Conservation (phyloP, 2,888 invertebrate genomes). For the Palloptera scutellata region DNA sequence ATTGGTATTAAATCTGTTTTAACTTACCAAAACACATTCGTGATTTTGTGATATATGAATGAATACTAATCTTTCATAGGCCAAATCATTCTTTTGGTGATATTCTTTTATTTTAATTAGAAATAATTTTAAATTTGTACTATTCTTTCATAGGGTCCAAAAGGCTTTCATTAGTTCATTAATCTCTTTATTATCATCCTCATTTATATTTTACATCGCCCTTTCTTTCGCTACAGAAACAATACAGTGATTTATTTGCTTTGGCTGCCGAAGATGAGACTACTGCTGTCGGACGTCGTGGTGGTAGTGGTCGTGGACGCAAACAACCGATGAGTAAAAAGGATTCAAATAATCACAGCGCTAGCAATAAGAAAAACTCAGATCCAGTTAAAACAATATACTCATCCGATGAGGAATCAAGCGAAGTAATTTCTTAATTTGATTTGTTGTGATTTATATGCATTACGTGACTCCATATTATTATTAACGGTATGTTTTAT, state of each 20-base stretch:
- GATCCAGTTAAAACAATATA: conserved; percentile 68
- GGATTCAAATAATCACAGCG: conserved; percentile 64
- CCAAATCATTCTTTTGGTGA: no score
- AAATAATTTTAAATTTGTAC: no score
- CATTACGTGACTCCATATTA: conserved; percentile 6
- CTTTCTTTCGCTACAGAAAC: conserved; percentile 69
- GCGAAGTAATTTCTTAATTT: conserved; percentile 73
- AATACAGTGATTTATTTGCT: conserved; percentile 89
- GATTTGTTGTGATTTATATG: conserved; percentile 24
- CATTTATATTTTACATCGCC: neutral
- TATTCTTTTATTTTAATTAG: no score
- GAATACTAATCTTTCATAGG: no score
- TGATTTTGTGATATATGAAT: no score
- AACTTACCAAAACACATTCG: no score
- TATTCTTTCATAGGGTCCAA: no score
- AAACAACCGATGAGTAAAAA: conserved; percentile 69
- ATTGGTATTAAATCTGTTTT: no score
- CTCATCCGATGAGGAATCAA: conserved; percentile 82
- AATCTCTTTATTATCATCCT: neutral
- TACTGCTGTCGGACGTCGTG: conserved; percentile 70
- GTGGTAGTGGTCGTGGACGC: conserved; percentile 70
- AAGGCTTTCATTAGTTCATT: no score
- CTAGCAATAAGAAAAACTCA: conserved; percentile 64
- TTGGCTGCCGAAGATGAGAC: conserved; percentile 89
- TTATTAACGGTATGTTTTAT: conserved; percentile 10